Evolutionary conservation across 1,140 invertebrate genomes (phyloP).

Genomic region (Homalodisca vitripennis): DNA sequence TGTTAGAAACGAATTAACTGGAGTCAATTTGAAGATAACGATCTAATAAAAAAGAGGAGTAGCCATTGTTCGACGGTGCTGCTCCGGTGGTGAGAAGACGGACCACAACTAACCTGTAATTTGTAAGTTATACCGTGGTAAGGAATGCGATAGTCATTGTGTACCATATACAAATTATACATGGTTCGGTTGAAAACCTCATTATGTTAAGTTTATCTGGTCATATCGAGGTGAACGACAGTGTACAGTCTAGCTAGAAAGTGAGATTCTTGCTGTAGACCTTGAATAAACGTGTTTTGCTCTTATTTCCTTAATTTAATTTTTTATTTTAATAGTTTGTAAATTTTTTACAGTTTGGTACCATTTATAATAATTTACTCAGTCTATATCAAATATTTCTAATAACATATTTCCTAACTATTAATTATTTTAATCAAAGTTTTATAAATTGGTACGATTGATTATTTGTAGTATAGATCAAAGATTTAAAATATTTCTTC

Average conservation of each 20-base stretch:
- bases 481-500: too few species aligned
- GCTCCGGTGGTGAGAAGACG: slow-evolving; percentile 12
- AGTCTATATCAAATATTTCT: too few species aligned
- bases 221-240: background rate
- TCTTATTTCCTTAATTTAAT: too few species aligned
- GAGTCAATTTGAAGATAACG: slow-evolving; percentile 21
- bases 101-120: slow-evolving; percentile 18
- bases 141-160: slow-evolving; percentile 15
- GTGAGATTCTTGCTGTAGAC: too few species aligned
- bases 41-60: slow-evolving; percentile 25
- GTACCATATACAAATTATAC: slow-evolving; percentile 22
- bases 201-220: slow-evolving; percentile 19
- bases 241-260: background rate
- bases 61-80: slow-evolving; percentile 26
- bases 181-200: slow-evolving; percentile 15
- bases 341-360: too few species aligned
- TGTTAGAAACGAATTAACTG: slow-evolving; percentile 17
- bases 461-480: too few species aligned
- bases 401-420: too few species aligned
- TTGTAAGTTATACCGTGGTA: slow-evolving; percentile 18
- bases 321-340: too few species aligned
- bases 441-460: too few species aligned
- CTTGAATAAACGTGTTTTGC: too few species aligned
- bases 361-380: too few species aligned
- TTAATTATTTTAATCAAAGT: too few species aligned